Percentiles rank a stretch among this genome's conserved stretches.
Conservation (phyloP, 2,888 invertebrate genomes). For the Leistus spinibarbis region DNA sequence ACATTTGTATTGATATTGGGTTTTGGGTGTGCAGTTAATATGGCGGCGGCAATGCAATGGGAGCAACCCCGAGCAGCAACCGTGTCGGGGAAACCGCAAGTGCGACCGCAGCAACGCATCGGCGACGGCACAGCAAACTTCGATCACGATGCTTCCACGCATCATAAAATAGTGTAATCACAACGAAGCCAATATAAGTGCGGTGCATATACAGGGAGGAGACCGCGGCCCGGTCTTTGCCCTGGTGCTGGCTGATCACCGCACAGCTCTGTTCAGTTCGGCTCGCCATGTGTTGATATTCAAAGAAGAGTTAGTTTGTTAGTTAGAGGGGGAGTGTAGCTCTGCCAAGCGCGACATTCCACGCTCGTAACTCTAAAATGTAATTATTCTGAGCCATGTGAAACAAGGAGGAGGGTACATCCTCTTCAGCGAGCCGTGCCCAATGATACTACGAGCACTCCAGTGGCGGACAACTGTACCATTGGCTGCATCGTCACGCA, state of each 20-base stretch:
- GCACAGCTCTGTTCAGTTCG: neutral
- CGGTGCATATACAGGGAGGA: neutral
- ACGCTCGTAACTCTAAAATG: constrained; percentile 30
- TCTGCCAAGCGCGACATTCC: constrained; percentile 17
- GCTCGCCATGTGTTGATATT: neutral
- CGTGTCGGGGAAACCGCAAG: constrained; percentile 20
- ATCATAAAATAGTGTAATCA: constrained; percentile 28
- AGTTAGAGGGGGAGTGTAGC: neutral
- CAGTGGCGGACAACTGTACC: constrained; percentile 19
- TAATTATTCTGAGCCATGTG: constrained; percentile 26
- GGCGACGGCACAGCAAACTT: neutral
- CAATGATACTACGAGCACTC: constrained; percentile 9
- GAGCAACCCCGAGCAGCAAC: constrained; percentile 1
- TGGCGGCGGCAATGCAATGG: no score
- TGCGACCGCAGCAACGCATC: constrained; percentile 5
- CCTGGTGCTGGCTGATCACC: neutral
- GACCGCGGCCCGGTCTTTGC: neutral
- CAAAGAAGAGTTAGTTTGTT: neutral
- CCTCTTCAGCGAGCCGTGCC: constrained; percentile 25
- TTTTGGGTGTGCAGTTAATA: neutral
- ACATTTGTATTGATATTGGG: neutral
- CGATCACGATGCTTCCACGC: constrained; percentile 23
- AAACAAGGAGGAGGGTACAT: constrained; percentile 15
- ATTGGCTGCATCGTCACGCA: constrained; percentile 1
- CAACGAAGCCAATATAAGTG: constrained; percentile 5